Percentiles rank a stretch among this genome's conserved stretches.
phyloP scores from a whole-genome alignment of 2,888 invertebrate species.

The Elegia similella region DNA sequence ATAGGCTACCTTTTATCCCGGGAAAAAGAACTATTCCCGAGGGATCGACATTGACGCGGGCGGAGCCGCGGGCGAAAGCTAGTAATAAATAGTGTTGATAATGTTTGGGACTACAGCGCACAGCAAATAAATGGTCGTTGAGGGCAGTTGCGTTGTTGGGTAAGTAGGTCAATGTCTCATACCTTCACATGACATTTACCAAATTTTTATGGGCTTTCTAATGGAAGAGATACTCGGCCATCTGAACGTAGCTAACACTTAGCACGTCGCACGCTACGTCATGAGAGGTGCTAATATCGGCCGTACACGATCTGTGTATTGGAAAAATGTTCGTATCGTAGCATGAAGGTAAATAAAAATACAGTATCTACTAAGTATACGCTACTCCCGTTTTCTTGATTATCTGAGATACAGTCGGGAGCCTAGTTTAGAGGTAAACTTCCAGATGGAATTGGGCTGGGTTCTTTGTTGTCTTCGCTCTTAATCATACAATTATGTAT shows the following conservation, averaged over 20 bases:
- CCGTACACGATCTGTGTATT: constrained; percentile 1
- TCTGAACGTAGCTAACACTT: background rate
- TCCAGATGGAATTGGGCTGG: no score
- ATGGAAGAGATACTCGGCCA: background rate
- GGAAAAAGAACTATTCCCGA: no score
- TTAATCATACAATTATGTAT: no score
- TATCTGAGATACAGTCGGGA: no score
- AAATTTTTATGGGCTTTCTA: background rate
- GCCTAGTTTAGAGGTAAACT: no score
- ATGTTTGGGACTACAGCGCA: background rate
- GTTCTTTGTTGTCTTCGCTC: no score
- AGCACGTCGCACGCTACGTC: background rate
- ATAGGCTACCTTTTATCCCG: no score
- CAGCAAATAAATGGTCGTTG: background rate
- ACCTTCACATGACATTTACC: background rate
- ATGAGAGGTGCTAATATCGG: background rate
- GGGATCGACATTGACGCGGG: no score
- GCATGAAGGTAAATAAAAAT: background rate
- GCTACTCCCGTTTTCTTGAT: background rate
- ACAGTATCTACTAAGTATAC: background rate
- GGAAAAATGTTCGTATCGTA: background rate
- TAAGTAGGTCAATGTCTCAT: background rate
- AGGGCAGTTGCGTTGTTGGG: background rate
- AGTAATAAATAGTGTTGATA: background rate
- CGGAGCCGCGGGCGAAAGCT: no score